Percentiles rank a stretch among this genome's conserved stretches.
These are phyloP conservation scores for Catostomus latipinnis DNA, from an alignment of 2,797 vertebrate genomes.

Conservation along the genomic window DNA sequence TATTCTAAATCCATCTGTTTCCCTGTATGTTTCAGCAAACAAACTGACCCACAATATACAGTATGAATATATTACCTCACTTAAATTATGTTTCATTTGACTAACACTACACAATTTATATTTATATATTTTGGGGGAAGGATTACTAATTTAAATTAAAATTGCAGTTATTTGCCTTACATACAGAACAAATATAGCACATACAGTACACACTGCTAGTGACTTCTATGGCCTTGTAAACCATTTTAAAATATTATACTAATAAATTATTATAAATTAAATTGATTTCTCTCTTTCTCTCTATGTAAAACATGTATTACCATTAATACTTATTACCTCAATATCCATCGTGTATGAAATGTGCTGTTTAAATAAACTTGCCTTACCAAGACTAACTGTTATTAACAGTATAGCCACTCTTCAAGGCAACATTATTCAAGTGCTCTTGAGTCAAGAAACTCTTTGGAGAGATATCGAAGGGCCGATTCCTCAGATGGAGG, in stretches of 20 bases:
- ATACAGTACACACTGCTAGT: no score
- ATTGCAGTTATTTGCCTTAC: no score
- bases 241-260: no score
- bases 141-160: no score
- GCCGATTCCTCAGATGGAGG: neutral
- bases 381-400: constrained; percentile 16
- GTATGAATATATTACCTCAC: neutral
- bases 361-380: constrained; percentile 11
- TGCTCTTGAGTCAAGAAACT: constrained; percentile 12
- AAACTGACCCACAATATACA: neutral
- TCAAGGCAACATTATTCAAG: constrained; percentile 30
- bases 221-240: no score
- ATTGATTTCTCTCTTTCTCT: no score
- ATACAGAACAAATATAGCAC: no score
- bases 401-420: constrained; percentile 8
- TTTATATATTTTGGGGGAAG: no score
- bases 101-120: no score
- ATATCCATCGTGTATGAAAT: neutral
- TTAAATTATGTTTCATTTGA: no score
- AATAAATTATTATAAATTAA: no score
- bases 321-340: neutral
- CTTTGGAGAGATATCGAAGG: constrained; percentile 4
- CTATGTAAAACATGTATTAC: no score
- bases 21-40: neutral
- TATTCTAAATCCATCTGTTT: neutral